A percentile compares a stretch with the other conserved stretches of the same genome.
Conservation (phyloP, 2,113 vertebrate species). For the Sapayoa aenigma region DNA sequence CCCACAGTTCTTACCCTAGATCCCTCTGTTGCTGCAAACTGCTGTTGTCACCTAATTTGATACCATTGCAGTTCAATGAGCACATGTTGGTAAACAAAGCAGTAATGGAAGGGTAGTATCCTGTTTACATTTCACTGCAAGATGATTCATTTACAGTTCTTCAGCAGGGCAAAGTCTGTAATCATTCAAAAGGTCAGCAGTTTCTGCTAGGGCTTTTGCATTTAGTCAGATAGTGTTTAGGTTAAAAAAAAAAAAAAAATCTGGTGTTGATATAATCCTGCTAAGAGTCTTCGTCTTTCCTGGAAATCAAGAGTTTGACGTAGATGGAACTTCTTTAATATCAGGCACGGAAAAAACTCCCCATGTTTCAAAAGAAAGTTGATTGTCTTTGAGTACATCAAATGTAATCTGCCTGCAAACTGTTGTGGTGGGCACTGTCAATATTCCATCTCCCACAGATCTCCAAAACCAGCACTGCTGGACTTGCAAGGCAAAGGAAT, state of each 20-base stretch:
- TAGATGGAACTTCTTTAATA: conserved; percentile 31
- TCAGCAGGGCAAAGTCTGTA: not conserved
- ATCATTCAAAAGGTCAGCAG: conserved; percentile 61
- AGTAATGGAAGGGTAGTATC: conserved; percentile 63
- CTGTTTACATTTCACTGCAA: conserved; percentile 70
- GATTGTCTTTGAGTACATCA: not conserved
- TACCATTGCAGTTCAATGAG: conserved; percentile 20
- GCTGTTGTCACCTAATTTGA: conserved; percentile 12
- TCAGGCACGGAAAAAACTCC: conserved; percentile 13
- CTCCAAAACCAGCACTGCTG: not conserved
- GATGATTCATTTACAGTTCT: conserved; percentile 16
- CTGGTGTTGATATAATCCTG: conserved; percentile 65
- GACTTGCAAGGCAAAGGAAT: not conserved
- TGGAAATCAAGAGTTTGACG: conserved; percentile 69
- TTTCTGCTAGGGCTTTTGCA: conserved; percentile 31
- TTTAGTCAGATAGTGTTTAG: conserved; percentile 65
- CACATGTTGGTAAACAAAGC: conserved; percentile 65
- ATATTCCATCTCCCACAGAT: not conserved
- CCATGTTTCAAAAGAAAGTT: not conserved
- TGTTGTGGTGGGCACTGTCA: not conserved
- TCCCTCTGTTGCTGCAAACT: not conserved
- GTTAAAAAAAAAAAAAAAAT: conserved; percentile 46
- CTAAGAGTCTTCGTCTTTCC: conserved; percentile 38
- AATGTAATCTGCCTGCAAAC: not conserved
- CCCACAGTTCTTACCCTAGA: not conserved